A percentile compares a stretch with the other conserved stretches of the same genome.
Evolutionary conservation across 1,140 invertebrate species (phyloP).

Genomic region (Mamestra configurata): DNA sequence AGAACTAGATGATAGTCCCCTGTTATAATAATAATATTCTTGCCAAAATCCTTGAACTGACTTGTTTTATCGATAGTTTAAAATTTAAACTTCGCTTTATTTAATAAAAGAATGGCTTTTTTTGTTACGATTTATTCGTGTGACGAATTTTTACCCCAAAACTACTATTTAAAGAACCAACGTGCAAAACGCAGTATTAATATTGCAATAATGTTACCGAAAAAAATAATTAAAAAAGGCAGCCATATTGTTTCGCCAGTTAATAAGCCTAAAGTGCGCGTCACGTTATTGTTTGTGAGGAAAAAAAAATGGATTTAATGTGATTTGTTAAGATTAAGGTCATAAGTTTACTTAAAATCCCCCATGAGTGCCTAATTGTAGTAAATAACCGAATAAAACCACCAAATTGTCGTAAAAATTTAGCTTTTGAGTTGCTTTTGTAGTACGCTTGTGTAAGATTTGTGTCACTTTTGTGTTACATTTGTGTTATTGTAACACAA

Average conservation of each 20-base stretch:
- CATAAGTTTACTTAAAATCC: slow-evolving; percentile 4
- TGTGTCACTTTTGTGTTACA: slow-evolving; percentile 20
- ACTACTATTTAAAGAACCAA: slow-evolving; percentile 24
- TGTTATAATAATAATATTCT: slow-evolving; percentile 8
- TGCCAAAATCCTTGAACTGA: background rate
- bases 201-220: slow-evolving; percentile 5
- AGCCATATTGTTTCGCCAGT: slow-evolving; percentile 1
- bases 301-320: slow-evolving; percentile 6
- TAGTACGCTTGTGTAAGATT: background rate
- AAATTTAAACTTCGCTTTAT: too few relatives aligned
- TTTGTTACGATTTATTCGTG: slow-evolving; percentile 22
- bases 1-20: background rate
- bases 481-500: slow-evolving; percentile 30
- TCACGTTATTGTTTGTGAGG: slow-evolving; percentile 2
- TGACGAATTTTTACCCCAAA: slow-evolving; percentile 17
- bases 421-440: slow-evolving; percentile 20
- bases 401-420: slow-evolving; percentile 16
- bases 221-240: slow-evolving; percentile 10
- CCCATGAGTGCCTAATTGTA: slow-evolving; percentile 2
- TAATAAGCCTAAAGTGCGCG: slow-evolving; percentile 1
- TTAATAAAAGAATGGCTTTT: slow-evolving; percentile 19
- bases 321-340: slow-evolving; percentile 2
- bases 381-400: slow-evolving; percentile 6
- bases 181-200: background rate
- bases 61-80: slow-evolving; percentile 17